A percentile compares a stretch with the other conserved stretches of the same genome.
Conservation (phyloP, 2,888 invertebrate genomes). For the Drosophila pegasa region DNA sequence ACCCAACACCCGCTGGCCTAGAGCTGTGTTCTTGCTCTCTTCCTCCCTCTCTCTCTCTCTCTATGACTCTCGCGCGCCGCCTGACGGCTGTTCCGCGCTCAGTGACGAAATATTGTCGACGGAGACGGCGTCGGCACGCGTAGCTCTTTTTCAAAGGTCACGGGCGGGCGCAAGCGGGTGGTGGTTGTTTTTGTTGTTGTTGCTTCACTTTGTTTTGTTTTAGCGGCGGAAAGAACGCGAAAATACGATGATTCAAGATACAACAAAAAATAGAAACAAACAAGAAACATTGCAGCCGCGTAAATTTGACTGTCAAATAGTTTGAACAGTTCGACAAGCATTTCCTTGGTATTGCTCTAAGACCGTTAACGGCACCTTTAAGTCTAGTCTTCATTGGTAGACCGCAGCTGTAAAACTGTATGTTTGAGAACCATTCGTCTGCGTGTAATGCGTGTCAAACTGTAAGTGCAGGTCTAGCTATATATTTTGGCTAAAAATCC, state of each 20-base stretch:
- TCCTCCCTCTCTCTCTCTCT: constrained; percentile 4
- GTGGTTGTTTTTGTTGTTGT: constrained; percentile 14
- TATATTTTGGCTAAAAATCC: too few relatives aligned
- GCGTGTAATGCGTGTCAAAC: neutral
- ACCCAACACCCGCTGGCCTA: constrained; percentile 30
- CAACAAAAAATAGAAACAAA: neutral
- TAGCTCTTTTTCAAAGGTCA: constrained; percentile 53
- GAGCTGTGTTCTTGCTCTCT: constrained; percentile 1
- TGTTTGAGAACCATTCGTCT: neutral
- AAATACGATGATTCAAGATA: constrained; percentile 9
- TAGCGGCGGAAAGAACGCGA: constrained; percentile 19
- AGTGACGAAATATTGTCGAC: constrained; percentile 58
- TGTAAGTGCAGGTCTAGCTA: neutral
- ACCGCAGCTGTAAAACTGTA: neutral
- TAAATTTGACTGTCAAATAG: neutral
- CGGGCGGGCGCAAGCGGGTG: constrained; percentile 21
- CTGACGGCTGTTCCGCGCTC: constrained; percentile 28
- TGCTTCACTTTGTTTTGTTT: constrained; percentile 25
- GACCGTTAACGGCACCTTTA: neutral
- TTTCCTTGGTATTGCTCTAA: neutral
- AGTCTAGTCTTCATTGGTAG: neutral
- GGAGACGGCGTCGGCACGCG: constrained; percentile 27
- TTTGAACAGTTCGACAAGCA: neutral
- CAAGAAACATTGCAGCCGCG: neutral
- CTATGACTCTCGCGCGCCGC: too few relatives aligned